A percentile compares a stretch with the other conserved stretches of the same genome.
Conservation (phyloP, 1,140 invertebrate species). For the Trichonephila clavata region DNA sequence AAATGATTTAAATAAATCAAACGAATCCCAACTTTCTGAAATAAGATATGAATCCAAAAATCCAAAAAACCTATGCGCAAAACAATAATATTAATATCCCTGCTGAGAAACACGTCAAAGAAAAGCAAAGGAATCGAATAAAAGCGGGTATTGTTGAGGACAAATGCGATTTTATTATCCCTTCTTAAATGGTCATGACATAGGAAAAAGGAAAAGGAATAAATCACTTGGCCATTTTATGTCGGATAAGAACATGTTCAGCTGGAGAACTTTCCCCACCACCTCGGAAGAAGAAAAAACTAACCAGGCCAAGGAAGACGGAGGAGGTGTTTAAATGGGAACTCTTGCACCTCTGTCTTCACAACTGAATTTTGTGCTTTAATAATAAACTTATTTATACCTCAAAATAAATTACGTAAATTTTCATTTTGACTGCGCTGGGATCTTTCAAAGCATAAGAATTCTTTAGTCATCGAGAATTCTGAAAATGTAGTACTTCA, state of each 20-base stretch:
- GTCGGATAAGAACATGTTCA: constrained; percentile 47
- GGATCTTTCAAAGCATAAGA: no score
- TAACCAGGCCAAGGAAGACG: constrained; percentile 21
- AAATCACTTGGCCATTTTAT: constrained; percentile 49
- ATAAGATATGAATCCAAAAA: neutral
- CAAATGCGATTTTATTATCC: constrained; percentile 52
- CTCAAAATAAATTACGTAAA: neutral
- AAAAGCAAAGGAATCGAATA: constrained; percentile 12
- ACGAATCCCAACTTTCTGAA: neutral
- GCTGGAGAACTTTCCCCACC: constrained; percentile 42
- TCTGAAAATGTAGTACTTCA: no score
- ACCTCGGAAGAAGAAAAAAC: neutral
- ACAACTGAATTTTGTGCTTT: neutral
- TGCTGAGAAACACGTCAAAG: constrained; percentile 2
- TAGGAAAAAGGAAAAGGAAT: constrained; percentile 41
- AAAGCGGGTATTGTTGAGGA: constrained; percentile 29
- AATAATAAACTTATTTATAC: neutral
- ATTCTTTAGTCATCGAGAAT: no score
- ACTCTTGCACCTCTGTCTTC: constrained; percentile 3
- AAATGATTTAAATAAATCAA: neutral
- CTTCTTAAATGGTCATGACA: constrained; percentile 40
- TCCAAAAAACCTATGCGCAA: neutral
- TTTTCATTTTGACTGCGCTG: no score
- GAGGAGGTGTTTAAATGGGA: constrained; percentile 25
- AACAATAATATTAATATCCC: constrained; percentile 5